Percentiles rank a stretch among this genome's conserved stretches.
Evolutionary conservation across 2,888 invertebrate genomes (phyloP).

Genomic region (Salticus scenicus): DNA sequence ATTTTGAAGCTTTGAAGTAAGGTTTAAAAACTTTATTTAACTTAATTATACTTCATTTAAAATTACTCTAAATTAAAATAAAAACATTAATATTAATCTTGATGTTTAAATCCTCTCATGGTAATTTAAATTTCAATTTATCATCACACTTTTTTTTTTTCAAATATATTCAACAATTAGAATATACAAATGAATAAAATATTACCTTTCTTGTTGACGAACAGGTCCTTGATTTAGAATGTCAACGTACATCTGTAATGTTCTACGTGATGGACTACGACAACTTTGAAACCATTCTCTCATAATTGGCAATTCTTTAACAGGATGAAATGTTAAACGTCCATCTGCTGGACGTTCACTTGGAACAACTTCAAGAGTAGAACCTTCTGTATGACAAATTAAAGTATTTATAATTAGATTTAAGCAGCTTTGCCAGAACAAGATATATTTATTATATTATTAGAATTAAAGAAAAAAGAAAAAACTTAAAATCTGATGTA

Average conservation of each 20-base stretch:
- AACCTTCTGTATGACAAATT: slow-evolving; percentile 36
- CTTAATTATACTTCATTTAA: too few species aligned
- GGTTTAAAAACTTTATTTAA: too few species aligned
- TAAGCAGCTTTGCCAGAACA: neutral
- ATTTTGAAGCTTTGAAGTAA: too few species aligned
- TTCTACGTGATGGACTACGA: slow-evolving; percentile 74
- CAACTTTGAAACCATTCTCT: slow-evolving; percentile 74
- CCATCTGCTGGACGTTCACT: slow-evolving; percentile 69
- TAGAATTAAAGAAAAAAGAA: too few species aligned
- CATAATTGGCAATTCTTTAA: slow-evolving; percentile 75
- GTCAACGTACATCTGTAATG: slow-evolving; percentile 74
- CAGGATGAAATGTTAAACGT: slow-evolving; percentile 75
- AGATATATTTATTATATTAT: neutral
- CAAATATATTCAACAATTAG: too few species aligned
- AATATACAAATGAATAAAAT: neutral
- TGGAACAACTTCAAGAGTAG: slow-evolving; percentile 58
- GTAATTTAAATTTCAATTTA: too few species aligned
- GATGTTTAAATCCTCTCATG: too few species aligned
- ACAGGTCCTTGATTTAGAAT: slow-evolving; percentile 75
- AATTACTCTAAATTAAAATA: too few species aligned
- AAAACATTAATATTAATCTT: too few species aligned
- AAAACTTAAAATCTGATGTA: too few species aligned
- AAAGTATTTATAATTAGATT: neutral
- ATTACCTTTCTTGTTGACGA: slow-evolving; percentile 72
- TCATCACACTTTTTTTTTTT: too few species aligned